Percentiles rank a stretch among this genome's conserved stretches.
Evolutionary conservation across 2,797 vertebrate species (phyloP).

Genomic region (Knipowitschia caucasica): DNA sequence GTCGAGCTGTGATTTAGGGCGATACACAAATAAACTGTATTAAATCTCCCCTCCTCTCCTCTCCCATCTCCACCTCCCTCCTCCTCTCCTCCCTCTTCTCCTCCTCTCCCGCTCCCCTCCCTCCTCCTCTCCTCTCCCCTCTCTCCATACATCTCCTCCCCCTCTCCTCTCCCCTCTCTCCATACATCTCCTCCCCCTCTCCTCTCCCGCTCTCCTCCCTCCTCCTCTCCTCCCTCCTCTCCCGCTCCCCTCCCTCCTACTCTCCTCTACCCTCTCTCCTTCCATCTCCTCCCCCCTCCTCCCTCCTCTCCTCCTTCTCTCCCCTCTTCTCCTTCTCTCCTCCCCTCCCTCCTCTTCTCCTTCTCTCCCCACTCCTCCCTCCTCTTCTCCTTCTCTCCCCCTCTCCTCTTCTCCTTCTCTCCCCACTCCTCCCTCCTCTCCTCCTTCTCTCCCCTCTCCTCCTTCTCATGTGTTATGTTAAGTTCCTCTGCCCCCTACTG

Average conservation of each 20-base stretch:
- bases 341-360: neutral
- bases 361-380: neutral
- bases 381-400: no score
- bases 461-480: neutral
- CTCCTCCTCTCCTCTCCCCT: neutral
- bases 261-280: neutral
- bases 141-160: neutral
- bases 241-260: neutral
- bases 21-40: no score
- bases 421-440: neutral
- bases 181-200: no score
- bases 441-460: neutral
- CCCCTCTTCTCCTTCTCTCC: neutral
- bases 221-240: neutral
- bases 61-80: neutral
- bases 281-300: neutral
- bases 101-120: neutral
- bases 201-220: neutral
- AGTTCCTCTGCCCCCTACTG: no score
- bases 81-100: rapidly evolving
- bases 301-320: neutral
- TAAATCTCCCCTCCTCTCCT: neutral
- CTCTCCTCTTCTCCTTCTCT: neutral
- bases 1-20: no score
- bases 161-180: neutral